Evolutionary conservation across 2,888 invertebrate species (phyloP).

Genomic region (Himalopsyche kuldschensis): DNA sequence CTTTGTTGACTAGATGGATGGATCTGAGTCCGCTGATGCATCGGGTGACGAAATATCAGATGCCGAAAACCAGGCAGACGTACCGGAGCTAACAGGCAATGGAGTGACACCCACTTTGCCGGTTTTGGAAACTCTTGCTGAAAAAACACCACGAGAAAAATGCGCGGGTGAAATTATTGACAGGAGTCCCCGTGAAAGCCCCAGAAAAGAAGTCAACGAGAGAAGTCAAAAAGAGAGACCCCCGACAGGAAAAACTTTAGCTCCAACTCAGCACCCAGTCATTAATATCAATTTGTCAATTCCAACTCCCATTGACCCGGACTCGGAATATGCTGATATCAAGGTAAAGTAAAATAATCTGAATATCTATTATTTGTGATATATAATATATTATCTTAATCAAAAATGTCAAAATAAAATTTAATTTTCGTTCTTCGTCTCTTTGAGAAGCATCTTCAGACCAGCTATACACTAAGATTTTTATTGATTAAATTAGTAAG

Average conservation of each 20-base stretch:
- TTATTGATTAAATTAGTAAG: too few species aligned
- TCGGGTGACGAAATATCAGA: not conserved
- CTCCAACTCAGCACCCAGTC: not conserved
- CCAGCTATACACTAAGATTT: too few species aligned
- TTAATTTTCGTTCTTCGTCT: too few species aligned
- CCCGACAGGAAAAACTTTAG: not conserved
- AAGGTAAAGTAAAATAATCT: slow-evolving; percentile 16
- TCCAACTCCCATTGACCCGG: slow-evolving; percentile 50
- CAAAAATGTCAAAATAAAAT: too few species aligned
- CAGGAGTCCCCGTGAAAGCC: not conserved
- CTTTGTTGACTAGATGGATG: not conserved
- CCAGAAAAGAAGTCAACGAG: not conserved
- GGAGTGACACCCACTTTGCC: not conserved
- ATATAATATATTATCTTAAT: not conserved
- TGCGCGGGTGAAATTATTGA: not conserved
- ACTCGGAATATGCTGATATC: slow-evolving; percentile 52
- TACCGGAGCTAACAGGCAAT: not conserved
- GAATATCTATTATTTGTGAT: not conserved
- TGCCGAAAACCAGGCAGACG: not conserved
- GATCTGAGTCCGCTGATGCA: not conserved
- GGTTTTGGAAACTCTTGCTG: not conserved
- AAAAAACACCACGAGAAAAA: not conserved
- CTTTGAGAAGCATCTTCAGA: too few species aligned
- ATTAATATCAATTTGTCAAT: slow-evolving; percentile 15
- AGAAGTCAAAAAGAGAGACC: not conserved